A percentile compares a stretch with the other conserved stretches of the same genome.
Evolutionary conservation across 2,113 vertebrate species (phyloP).

Genomic region (Vanacampus margaritifer): DNA sequence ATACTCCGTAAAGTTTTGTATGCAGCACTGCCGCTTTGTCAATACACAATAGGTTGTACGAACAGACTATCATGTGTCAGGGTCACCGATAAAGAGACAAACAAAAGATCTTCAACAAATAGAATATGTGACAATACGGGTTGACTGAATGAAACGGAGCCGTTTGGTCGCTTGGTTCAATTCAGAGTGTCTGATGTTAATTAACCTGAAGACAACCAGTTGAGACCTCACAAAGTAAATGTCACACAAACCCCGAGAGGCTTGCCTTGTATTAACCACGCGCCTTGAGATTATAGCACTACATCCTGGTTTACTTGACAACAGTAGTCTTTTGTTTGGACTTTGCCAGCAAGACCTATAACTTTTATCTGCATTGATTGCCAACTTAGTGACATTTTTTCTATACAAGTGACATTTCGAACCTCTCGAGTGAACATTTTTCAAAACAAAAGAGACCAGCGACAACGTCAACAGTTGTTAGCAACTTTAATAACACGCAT

Average conservation of each 20-base stretch:
- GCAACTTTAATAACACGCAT: too few relatives aligned
- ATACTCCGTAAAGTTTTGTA: not conserved
- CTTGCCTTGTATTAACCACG: not conserved
- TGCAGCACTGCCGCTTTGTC: not conserved
- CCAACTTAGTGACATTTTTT: too few relatives aligned
- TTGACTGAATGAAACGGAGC: slow-evolving; percentile 37
- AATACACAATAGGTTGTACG: not conserved
- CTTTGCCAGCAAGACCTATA: too few relatives aligned
- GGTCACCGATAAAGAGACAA: not conserved
- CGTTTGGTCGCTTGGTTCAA: slow-evolving; percentile 36
- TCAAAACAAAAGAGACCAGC: too few relatives aligned
- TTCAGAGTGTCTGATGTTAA: slow-evolving; percentile 45
- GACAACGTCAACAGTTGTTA: too few relatives aligned
- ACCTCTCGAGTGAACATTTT: too few relatives aligned
- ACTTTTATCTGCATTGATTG: too few relatives aligned
- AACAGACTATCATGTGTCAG: not conserved
- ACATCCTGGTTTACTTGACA: too few relatives aligned
- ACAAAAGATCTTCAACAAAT: not conserved
- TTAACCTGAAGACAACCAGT: slow-evolving; percentile 56
- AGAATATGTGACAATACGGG: not conserved
- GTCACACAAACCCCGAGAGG: slow-evolving; percentile 20
- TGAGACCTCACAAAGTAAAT: slow-evolving; percentile 18
- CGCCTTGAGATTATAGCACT: not conserved
- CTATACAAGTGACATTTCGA: too few relatives aligned
- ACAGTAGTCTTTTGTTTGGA: too few relatives aligned